A percentile compares a stretch with the other conserved stretches of the same genome.
phyloP scores from a whole-genome alignment of 1,140 invertebrate species.

The Oryctes rhinoceros region DNA sequence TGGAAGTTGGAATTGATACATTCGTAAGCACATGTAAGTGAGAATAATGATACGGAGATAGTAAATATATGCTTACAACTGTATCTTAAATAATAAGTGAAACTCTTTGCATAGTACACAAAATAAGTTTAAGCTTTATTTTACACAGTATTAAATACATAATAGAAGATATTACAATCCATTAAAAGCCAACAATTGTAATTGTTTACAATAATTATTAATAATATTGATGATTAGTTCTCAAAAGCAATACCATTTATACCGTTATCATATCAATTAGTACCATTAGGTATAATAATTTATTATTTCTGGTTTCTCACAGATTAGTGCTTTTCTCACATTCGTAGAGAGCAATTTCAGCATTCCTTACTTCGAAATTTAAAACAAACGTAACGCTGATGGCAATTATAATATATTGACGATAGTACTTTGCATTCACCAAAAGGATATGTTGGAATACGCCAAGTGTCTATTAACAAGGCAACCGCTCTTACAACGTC shows the following conservation, averaged over 20 bases:
- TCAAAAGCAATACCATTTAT: constrained; percentile 11
- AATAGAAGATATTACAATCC: constrained; percentile 55
- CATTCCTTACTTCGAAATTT: constrained; percentile 45
- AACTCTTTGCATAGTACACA: constrained; percentile 54
- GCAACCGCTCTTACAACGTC: not conserved
- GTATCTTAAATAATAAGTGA: not conserved
- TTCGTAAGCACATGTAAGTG: not conserved
- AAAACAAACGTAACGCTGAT: constrained; percentile 52
- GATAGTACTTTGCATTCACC: not conserved
- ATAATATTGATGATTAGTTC: constrained; percentile 15
- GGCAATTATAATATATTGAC: constrained; percentile 15
- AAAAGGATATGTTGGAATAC: constrained; percentile 55
- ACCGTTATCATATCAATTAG: not conserved
- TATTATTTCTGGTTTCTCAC: not conserved
- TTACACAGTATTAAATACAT: constrained; percentile 57
- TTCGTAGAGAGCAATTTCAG: constrained; percentile 7
- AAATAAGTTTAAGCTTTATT: constrained; percentile 62
- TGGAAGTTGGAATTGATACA: too few relatives aligned
- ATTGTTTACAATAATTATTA: constrained; percentile 40
- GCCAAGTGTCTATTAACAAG: not conserved
- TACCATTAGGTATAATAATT: not conserved
- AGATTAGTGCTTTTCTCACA: not conserved
- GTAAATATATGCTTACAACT: not conserved
- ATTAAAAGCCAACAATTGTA: constrained; percentile 59
- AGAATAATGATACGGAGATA: not conserved